Evolutionary conservation across 2,888 invertebrate species (phyloP), one percentile per base, ranked within the genome.

Genomic region (Conchocele bisecta): DNA sequence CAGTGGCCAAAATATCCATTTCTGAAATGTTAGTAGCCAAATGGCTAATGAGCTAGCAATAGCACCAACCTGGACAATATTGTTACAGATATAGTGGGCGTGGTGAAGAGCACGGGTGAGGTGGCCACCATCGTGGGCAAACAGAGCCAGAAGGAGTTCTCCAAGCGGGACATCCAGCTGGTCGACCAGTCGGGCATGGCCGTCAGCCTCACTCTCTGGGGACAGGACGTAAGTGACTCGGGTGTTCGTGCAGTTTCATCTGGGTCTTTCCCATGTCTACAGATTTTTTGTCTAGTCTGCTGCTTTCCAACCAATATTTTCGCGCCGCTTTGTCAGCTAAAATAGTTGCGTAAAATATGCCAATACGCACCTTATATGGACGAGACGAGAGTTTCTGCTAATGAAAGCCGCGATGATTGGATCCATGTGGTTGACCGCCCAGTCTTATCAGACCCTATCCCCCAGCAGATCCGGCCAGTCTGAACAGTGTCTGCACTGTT

Each of bases 181-280:
- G 95, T 99, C 0, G 99, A 99, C 91, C 94, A 95, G 71, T 94
- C 96, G 17, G 95, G 95, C 61, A 94, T 94, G 39, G 94, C 95
- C 70, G 94, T 95, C 89, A 92, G 92, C n/a, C 89, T 98, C 3
- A 98, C 98, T 0, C 91, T 99, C 0, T 99, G 99, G 99, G 97
- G 96, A 3, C 93, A 92, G 33, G 95, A 92, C 59, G 91, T 89
- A 75, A 73, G 87, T 82, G 15, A 3, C 15, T 33, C n/a, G 15
- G 31, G 31, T 46, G 22, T 11, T 35, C 37, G 11, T 35, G 11
- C 15, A 11, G 11, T 35, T 35, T 35, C 11, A 35, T 35, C 15
- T 35, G 37, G 15, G 37, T 35, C n/a, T n/a, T n/a, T 35, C 37
- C 37, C 11, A 35, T 35, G 37, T 11, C 37, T 35, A 35, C 37